A percentile compares a stretch with the other conserved stretches of the same genome.
Evolutionary conservation across 2,888 invertebrate species (phyloP).

Genomic region (Tenodera sinensis): DNA sequence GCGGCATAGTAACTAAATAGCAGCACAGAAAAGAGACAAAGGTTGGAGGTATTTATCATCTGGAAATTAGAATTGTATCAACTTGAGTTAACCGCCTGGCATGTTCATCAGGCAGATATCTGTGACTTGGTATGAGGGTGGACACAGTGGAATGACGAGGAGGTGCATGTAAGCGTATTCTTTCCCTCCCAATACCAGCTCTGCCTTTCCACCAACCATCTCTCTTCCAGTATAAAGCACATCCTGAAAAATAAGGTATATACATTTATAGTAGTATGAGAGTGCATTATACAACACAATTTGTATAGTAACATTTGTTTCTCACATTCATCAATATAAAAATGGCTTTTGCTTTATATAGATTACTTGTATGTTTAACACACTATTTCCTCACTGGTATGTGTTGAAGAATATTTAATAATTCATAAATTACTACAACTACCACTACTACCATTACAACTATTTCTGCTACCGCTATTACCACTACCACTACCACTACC

Average conservation of each 20-base stretch:
- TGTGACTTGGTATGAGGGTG: slow-evolving; percentile 35
- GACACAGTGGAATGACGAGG: slow-evolving; percentile 46
- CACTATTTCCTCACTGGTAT: too few relatives aligned
- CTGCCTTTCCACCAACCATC: neutral
- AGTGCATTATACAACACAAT: too few relatives aligned
- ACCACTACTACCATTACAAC: too few relatives aligned
- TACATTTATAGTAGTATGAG: too few relatives aligned
- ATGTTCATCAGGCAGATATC: slow-evolving; percentile 40
- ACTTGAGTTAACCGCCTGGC: slow-evolving; percentile 50
- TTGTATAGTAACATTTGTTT: too few relatives aligned
- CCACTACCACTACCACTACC: too few relatives aligned
- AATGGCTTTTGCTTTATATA: too few relatives aligned
- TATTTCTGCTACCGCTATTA: too few relatives aligned
- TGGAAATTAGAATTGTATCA: slow-evolving; percentile 58
- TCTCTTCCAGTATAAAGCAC: slow-evolving; percentile 8
- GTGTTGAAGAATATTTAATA: too few relatives aligned
- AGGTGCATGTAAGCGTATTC: slow-evolving; percentile 50
- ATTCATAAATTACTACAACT: too few relatives aligned
- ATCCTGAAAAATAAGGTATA: neutral
- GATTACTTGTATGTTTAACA: too few relatives aligned
- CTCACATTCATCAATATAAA: too few relatives aligned
- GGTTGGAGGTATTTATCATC: slow-evolving; percentile 41
- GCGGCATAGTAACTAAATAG: neutral
- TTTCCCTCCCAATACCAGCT: slow-evolving; percentile 29
- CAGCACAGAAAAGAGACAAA: neutral